Conservation (phyloP, 2,797 vertebrate species). For the Notolabrus celidotus region DNA sequence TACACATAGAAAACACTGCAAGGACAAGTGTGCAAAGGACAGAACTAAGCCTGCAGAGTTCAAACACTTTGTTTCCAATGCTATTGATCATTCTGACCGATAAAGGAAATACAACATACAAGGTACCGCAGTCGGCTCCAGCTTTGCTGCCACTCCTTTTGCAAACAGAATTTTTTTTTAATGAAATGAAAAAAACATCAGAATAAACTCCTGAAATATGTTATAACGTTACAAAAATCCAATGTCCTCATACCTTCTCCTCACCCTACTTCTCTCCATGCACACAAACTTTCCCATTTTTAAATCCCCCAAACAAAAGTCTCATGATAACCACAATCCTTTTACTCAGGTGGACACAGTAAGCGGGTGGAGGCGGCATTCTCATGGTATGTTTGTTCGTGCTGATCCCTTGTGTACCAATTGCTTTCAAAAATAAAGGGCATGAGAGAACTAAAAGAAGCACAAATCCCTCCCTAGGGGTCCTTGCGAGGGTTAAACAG, state of each 20-base stretch:
- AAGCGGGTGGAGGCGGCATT: constrained; percentile 50
- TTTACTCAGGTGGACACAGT: constrained; percentile 60
- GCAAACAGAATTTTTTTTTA: neutral
- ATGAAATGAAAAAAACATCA: neutral
- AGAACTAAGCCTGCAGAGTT: too few relatives aligned
- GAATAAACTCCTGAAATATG: neutral
- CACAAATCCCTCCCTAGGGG: constrained; percentile 72
- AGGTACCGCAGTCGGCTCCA: too few relatives aligned
- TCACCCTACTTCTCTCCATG: constrained; percentile 1
- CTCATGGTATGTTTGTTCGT: constrained; percentile 58
- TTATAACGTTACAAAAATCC: constrained; percentile 4
- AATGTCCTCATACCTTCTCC: constrained; percentile 2
- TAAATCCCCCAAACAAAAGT: constrained; percentile 48
- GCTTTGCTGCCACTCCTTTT: neutral
- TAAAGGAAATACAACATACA: neutral
- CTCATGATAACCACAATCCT: constrained; percentile 55
- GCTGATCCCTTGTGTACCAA: constrained; percentile 67
- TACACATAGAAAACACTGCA: neutral
- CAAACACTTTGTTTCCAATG: neutral
- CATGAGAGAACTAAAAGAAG: constrained; percentile 67
- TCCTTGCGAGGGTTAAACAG: constrained; percentile 66
- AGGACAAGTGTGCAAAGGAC: neutral
- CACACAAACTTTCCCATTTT: constrained; percentile 36
- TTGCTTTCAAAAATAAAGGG: constrained; percentile 73
- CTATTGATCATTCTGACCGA: too few relatives aligned